Evolutionary conservation across 2,797 vertebrate species (phyloP).

Genomic region (Carapus acus): DNA sequence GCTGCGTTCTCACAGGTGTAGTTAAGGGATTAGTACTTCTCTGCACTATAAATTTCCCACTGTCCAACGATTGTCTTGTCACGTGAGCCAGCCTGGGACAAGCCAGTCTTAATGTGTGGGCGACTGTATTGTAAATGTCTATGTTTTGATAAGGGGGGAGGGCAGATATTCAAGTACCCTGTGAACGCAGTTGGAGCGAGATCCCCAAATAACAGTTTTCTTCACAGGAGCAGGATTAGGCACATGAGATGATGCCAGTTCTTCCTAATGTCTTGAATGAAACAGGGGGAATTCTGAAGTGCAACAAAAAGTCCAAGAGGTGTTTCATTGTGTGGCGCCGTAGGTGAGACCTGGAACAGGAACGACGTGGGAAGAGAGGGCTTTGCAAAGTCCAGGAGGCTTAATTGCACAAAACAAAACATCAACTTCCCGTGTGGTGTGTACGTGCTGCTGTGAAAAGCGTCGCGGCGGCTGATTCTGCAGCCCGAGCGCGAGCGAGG

Average conservation of each 20-base stretch:
- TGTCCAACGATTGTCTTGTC: conserved; percentile 39
- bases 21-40: conserved; percentile 48
- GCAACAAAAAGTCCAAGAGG: conserved; percentile 16
- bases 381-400: conserved; percentile 32
- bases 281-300: conserved; percentile 47
- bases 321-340: conserved; percentile 30
- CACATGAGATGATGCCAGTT: conserved; percentile 33
- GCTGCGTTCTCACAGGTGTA: conserved; percentile 50
- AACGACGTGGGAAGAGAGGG: conserved; percentile 7
- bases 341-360: conserved; percentile 29
- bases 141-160: conserved; percentile 16
- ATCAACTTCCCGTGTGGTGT: conserved; percentile 53
- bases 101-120: conserved; percentile 49
- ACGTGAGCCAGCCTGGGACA: conserved; percentile 44
- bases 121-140: conserved; percentile 38
- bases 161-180: conserved; percentile 58
- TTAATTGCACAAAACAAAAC: conserved; percentile 64
- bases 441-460: conserved; percentile 44
- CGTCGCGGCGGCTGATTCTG: conserved; percentile 22
- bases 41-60: conserved; percentile 58
- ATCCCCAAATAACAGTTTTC: conserved; percentile 63
- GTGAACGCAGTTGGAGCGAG: conserved; percentile 49
- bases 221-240: conserved; percentile 45
- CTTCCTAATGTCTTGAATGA: conserved; percentile 20
- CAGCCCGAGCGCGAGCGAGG: conserved; percentile 14